Conservation (phyloP, 2,113 vertebrate species). For the Cisticola juncidis region DNA sequence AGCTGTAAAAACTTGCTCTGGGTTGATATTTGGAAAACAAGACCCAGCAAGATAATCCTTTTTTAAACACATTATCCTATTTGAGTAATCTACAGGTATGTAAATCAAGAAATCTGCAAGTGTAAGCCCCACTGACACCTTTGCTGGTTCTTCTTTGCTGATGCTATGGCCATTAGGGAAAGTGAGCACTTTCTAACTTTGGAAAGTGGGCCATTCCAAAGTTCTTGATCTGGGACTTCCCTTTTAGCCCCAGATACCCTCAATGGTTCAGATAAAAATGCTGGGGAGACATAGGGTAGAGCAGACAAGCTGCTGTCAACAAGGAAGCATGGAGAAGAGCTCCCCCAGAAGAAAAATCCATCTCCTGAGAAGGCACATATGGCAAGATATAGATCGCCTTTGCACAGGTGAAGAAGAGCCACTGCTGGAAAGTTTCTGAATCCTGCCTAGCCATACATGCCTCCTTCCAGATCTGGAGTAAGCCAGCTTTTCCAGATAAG, state of each 20-base stretch:
- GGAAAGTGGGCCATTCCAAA: neutral
- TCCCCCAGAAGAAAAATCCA: neutral
- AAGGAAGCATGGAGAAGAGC: neutral
- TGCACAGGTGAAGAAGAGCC: neutral
- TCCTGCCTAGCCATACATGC: neutral
- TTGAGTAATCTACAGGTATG: neutral
- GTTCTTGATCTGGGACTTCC: neutral
- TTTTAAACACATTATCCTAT: neutral
- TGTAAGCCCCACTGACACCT: neutral
- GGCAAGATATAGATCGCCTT: neutral
- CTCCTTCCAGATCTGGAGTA: neutral
- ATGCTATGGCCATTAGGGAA: neutral
- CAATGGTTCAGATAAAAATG: neutral
- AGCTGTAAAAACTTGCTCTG: conserved; percentile 3
- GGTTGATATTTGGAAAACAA: conserved; percentile 17
- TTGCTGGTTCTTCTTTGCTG: neutral
- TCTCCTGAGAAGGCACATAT: neutral
- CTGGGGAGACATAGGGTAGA: neutral
- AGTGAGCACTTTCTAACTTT: neutral
- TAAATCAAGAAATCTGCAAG: neutral
- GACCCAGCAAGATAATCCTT: neutral
- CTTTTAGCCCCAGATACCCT: neutral
- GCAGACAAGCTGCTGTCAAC: neutral
- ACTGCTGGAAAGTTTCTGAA: neutral
- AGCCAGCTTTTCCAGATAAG: neutral